Conservation (phyloP, 2,797 vertebrate genomes). For the Moxostoma hubbsi region DNA sequence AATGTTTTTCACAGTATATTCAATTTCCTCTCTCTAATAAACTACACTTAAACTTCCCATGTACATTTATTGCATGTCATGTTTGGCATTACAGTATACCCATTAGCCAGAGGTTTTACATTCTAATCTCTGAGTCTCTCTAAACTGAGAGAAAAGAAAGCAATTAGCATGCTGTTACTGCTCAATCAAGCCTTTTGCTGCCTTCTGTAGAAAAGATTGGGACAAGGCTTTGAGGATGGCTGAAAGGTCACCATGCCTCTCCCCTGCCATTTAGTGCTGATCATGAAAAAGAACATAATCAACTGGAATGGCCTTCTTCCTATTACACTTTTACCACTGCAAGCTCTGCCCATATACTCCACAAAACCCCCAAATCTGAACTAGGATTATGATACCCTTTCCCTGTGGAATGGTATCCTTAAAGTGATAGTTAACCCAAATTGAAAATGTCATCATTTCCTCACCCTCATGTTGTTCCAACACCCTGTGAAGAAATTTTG, state of each 20-base stretch:
- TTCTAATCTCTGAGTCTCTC: conserved; percentile 31
- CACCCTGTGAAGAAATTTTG: too few relatives aligned
- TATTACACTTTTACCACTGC: background rate
- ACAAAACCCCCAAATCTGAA: background rate
- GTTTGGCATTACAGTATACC: conserved; percentile 30
- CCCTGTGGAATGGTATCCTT: background rate
- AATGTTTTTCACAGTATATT: background rate
- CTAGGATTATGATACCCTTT: background rate
- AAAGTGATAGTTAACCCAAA: background rate
- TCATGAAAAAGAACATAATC: background rate
- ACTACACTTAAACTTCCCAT: background rate
- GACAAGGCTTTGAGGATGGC: conserved; percentile 22
- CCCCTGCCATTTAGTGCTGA: background rate
- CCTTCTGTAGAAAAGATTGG: conserved; percentile 27
- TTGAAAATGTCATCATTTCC: background rate
- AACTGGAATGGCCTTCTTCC: conserved; percentile 10
- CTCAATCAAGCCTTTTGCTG: conserved; percentile 38
- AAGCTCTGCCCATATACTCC: background rate
- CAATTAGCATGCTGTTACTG: conserved; percentile 52
- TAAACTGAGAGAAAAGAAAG: conserved; percentile 31
- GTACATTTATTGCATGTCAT: conserved; percentile 23
- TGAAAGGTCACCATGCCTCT: conserved; percentile 38
- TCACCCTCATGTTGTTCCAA: background rate
- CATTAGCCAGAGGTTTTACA: conserved; percentile 36
- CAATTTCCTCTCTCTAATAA: background rate